Percentiles rank a stretch among this genome's conserved stretches.
Conservation (phyloP, 2,888 invertebrate genomes). For the Listrodromus nycthemerus region DNA sequence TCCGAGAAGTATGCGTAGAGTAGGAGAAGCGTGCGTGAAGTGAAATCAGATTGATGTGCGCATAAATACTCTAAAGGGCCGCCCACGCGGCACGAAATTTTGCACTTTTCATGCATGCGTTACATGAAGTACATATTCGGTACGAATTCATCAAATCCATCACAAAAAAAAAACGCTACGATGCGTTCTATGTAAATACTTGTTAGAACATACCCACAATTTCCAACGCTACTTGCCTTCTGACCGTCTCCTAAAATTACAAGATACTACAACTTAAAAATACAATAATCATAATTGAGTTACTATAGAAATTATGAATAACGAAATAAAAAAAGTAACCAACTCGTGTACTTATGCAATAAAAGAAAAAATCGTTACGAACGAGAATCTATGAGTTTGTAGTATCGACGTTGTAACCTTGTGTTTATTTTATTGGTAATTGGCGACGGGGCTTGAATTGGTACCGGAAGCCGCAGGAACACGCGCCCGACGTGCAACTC, state of each 20-base stretch:
- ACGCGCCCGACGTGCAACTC: slow-evolving; percentile 58
- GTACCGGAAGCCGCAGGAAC: slow-evolving; percentile 52
- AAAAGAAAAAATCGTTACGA: slow-evolving; percentile 67
- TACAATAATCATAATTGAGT: slow-evolving; percentile 64
- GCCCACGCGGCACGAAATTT: too few relatives aligned
- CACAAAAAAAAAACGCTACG: neutral
- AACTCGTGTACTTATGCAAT: slow-evolving; percentile 69
- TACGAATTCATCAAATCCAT: neutral
- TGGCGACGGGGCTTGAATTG: slow-evolving; percentile 9
- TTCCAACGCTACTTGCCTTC: slow-evolving; percentile 42
- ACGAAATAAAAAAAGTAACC: slow-evolving; percentile 62
- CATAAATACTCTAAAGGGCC: too few relatives aligned
- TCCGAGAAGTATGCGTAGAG: too few relatives aligned
- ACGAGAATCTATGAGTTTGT: slow-evolving; percentile 48
- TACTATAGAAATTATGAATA: slow-evolving; percentile 68
- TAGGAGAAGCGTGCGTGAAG: too few relatives aligned
- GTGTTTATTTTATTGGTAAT: slow-evolving; percentile 23
- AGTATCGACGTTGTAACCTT: neutral
- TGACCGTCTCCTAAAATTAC: slow-evolving; percentile 51
- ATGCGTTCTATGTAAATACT: slow-evolving; percentile 58
- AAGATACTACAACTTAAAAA: slow-evolving; percentile 51
- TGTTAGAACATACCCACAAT: slow-evolving; percentile 36
- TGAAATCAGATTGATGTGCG: too few relatives aligned
- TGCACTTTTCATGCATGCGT: too few relatives aligned
- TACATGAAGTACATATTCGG: too few relatives aligned